These are phyloP conservation scores for Hypomesus transpacificus DNA, from an alignment of 2,113 vertebrate species.

Conservation along the genomic window DNA sequence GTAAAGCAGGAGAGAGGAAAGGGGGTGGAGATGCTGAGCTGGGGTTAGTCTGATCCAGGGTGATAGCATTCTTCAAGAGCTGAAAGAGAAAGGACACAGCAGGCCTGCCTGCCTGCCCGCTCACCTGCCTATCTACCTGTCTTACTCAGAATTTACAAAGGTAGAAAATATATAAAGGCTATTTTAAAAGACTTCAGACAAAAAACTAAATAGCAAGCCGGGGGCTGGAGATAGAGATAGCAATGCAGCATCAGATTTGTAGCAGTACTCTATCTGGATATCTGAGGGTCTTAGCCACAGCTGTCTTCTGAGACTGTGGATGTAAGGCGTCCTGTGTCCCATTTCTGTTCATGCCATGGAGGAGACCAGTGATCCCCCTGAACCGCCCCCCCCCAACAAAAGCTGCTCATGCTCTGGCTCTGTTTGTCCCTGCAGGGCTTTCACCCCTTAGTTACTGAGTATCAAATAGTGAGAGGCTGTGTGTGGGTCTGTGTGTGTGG, in stretches of 20 bases:
- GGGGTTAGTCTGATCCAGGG: constrained; percentile 43
- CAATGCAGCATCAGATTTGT: constrained; percentile 42
- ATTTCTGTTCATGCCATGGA: constrained; percentile 1
- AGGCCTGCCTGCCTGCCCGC: constrained; percentile 41
- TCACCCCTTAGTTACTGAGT: constrained; percentile 3
- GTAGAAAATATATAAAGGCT: too few relatives aligned
- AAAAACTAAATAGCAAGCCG: too few relatives aligned
- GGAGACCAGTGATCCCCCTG: constrained; percentile 41
- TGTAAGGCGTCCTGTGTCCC: constrained; percentile 1
- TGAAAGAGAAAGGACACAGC: constrained; percentile 41
- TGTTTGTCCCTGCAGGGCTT: constrained; percentile 40
- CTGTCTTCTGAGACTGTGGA: constrained; percentile 16
- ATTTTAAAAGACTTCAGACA: too few relatives aligned
- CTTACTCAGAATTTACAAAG: background rate
- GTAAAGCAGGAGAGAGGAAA: constrained; percentile 40
- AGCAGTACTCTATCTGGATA: constrained; percentile 24
- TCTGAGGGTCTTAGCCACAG: constrained; percentile 22
- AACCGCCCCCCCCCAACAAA: constrained; percentile 7
- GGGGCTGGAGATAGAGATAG: constrained; percentile 17
- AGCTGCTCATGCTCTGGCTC: constrained; percentile 18
- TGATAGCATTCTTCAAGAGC: constrained; percentile 50
- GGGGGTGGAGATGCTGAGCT: constrained; percentile 40
- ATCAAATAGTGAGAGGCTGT: constrained; percentile 1
- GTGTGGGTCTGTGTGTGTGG: constrained; percentile 24
- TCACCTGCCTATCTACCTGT: background rate